phyloP scores from a whole-genome alignment of 2,113 vertebrate genomes.

The Fukomys damarensis region DNA sequence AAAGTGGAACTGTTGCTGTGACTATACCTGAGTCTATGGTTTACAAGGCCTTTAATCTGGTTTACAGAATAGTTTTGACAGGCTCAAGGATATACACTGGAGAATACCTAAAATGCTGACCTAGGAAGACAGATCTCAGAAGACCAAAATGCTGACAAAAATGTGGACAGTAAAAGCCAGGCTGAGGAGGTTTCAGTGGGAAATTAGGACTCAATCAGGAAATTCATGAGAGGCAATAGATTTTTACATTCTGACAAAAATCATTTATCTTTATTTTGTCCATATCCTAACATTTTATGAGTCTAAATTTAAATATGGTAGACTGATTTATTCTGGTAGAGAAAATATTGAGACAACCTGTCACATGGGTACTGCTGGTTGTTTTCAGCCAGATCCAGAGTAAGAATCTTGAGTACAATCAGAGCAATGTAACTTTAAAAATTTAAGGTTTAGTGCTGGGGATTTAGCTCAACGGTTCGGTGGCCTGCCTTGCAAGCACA shows the following conservation, averaged over 20 bases:
- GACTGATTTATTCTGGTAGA: neutral
- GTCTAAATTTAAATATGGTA: neutral
- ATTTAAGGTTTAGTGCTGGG: neutral
- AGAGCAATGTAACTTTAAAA: neutral
- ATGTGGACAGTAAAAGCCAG: neutral
- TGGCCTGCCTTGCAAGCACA: no score
- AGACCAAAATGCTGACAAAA: neutral
- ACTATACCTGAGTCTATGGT: no score
- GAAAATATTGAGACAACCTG: neutral
- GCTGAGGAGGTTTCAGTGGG: neutral
- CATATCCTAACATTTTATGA: neutral
- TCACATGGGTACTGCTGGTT: neutral
- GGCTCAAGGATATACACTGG: neutral
- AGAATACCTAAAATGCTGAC: neutral
- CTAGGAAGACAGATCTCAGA: neutral
- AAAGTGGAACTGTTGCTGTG: neutral
- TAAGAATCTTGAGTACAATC: neutral
- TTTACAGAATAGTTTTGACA: neutral
- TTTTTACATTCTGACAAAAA: neutral
- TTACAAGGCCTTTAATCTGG: neutral
- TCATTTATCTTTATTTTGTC: neutral
- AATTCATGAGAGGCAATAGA: neutral
- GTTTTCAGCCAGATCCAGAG: neutral
- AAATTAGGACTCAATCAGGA: no score
- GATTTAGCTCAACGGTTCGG: no score